Evolutionary conservation across 2,888 invertebrate species (phyloP), one percentile per base, ranked within the genome.

Genomic region (Eupithecia pulchellata): DNA sequence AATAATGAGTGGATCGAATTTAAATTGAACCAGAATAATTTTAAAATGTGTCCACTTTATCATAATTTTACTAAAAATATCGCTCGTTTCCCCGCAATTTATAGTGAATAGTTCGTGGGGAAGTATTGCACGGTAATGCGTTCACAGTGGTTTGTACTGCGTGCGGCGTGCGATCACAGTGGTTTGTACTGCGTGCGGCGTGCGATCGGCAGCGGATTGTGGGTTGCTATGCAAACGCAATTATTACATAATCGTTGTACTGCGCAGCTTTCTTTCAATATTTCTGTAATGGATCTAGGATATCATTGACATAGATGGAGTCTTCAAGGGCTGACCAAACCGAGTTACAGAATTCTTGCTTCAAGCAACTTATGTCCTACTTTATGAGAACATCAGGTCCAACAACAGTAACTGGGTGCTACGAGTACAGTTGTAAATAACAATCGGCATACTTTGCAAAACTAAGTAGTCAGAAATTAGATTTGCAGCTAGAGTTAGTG

Each of bases 1-100:
- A 30, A 66, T 66, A 70, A 62, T 78, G 79, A 82, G 81, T 81
- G 82, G 79, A 71, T 74, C 75, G 67, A 77, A 60, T 77, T 71
- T 32, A 64, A 74, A 69, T 69, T 66, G 60, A 64, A 63, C 65
- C 57, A 47, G 42, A 75, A 73, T 74, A 63, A 65, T 68, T 25
- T 68, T 73, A 76, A 76, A 71, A 79, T 76, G 78, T 74, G 74
- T 76, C 64, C 64, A 34, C 61, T 64, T 64, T 60, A 55, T 29
- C 64, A 55, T 42, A 30, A 55, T 11, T 62, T 25, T 57, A 60
- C 29, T 60, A 32, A 25, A 27, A 66, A 32, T 52, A 66, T 69
- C 25, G 70, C 55, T 42, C 39, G 66, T 62, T 63, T 17, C 42
- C 30, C 52, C 20, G 29, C 14, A 29, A 14, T 17, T 39, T 32